A percentile compares a stretch with the other conserved stretches of the same genome.
phyloP scores from a whole-genome alignment of 2,113 vertebrate genomes.

The Myiopsitta monachus region DNA sequence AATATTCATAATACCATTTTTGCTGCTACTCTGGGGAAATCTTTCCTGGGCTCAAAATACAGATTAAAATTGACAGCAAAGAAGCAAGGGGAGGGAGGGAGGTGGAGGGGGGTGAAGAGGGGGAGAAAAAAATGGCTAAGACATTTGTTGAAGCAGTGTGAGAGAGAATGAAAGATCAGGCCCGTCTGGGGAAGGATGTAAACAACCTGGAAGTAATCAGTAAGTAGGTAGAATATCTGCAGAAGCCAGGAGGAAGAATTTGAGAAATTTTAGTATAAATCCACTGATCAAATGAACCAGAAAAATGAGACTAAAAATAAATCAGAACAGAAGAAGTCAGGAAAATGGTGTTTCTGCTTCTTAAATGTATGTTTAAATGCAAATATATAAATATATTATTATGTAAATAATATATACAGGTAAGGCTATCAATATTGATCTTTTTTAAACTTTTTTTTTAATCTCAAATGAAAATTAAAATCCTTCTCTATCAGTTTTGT shows the following conservation, averaged over 20 bases:
- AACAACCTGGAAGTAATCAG: background rate
- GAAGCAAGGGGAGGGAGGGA: background rate
- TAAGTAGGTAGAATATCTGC: background rate
- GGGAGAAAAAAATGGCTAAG: background rate
- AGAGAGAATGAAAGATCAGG: background rate
- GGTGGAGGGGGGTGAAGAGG: rapidly evolving
- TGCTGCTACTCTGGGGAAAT: constrained; percentile 31
- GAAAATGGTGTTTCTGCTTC: background rate
- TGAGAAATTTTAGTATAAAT: background rate
- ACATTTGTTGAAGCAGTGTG: background rate
- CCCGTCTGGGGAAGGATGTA: background rate
- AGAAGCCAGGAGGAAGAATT: background rate
- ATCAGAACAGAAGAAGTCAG: background rate
- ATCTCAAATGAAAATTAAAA: background rate
- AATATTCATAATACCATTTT: constrained; percentile 45
- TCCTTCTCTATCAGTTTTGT: background rate
- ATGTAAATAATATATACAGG: background rate
- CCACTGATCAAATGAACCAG: background rate
- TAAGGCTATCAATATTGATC: background rate
- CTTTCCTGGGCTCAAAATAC: constrained; percentile 29
- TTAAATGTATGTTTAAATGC: background rate
- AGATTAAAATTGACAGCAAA: constrained; percentile 30
- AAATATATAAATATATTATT: background rate
- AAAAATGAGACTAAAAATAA: background rate
- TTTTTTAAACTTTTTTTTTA: background rate